A percentile compares a stretch with the other conserved stretches of the same genome.
Evolutionary conservation across 2,797 vertebrate genomes (phyloP).

Genomic region (Megalops cyprinoides): DNA sequence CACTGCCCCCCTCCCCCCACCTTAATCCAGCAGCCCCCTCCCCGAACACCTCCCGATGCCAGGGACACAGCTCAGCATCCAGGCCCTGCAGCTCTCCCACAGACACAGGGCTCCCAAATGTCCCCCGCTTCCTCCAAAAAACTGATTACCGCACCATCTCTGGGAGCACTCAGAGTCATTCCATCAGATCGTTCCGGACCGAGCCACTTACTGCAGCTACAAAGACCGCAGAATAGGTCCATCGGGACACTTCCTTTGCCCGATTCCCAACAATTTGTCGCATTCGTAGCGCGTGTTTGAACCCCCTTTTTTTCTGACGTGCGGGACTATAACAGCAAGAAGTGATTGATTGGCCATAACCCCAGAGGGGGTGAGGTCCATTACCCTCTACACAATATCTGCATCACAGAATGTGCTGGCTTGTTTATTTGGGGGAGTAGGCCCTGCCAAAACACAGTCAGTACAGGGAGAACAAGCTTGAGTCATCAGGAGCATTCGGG

Average conservation of each 20-base stretch:
- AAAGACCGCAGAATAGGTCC: neutral
- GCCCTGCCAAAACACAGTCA: neutral
- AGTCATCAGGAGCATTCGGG: conserved; percentile 61
- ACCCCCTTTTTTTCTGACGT: conserved; percentile 8
- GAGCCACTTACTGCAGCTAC: neutral
- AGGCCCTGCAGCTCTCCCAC: neutral
- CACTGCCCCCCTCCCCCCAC: neutral
- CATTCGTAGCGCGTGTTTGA: neutral
- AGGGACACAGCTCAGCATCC: neutral
- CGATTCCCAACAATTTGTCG: neutral
- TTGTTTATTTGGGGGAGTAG: conserved; percentile 16
- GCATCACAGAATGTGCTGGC: conserved; percentile 33
- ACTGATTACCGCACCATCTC: neutral
- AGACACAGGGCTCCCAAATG: neutral
- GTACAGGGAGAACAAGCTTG: conserved; percentile 35
- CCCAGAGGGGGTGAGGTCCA: conserved; percentile 18
- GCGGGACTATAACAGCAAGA: neutral
- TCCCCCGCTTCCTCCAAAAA: neutral
- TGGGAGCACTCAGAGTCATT: neutral
- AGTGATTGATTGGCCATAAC: conserved; percentile 14
- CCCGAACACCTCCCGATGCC: no score
- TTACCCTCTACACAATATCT: conserved; percentile 28
- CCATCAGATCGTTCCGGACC: neutral
- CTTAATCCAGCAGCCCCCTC: no score
- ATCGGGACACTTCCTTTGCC: neutral